Evolutionary conservation across 2,888 invertebrate genomes (phyloP), one percentile per base, ranked within the genome.

Genomic region (Nomada goodeniana): DNA sequence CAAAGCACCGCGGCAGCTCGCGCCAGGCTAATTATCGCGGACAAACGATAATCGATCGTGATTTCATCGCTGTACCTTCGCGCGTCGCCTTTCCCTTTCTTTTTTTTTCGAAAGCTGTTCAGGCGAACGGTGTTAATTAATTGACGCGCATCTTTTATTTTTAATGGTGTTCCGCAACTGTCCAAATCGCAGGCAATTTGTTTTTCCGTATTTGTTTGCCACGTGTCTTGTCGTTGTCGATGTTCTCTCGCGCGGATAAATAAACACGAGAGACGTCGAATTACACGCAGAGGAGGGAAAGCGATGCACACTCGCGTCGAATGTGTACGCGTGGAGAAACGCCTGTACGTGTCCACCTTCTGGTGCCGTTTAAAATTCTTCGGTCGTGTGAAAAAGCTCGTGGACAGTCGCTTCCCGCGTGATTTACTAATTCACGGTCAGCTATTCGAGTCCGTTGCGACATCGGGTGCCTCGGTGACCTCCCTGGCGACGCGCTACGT

Each of bases 401-500:
- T 83, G 85, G 85, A 85, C 77, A 80, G 73, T n/a, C 55, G 15
- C 55, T 63, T 78, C 64, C 29, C 47, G 10, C 11, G 76, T 64
- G 59, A 83, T 75, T 80, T 80, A 72, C 72, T 67, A 71, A 80
- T 85, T 85, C 85, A 52, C 71, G 73, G 29, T 59, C 23, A 36
- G 36, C 36, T 36, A 36, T 36, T 36, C 36, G 36, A 36, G 36
- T 36, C 7, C 36, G 36, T 76, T 83, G 61, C 76, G 74, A 80
- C 75, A 76, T 29, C 47, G 11, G 11, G 52, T 26, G 44, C 20
- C 44, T 36, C 36, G 7, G 36, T 36, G 20, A 59, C 29, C 57
- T 65, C 42, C 55, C 47, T 36, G 36, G 36, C 36, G 36, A 36
- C 36, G 1, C 36, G 36, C 36, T 36, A 7, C 7, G 36, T 36